Evolutionary conservation across 2,888 invertebrate genomes (phyloP).

Genomic region (Drosophila koepferae): DNA sequence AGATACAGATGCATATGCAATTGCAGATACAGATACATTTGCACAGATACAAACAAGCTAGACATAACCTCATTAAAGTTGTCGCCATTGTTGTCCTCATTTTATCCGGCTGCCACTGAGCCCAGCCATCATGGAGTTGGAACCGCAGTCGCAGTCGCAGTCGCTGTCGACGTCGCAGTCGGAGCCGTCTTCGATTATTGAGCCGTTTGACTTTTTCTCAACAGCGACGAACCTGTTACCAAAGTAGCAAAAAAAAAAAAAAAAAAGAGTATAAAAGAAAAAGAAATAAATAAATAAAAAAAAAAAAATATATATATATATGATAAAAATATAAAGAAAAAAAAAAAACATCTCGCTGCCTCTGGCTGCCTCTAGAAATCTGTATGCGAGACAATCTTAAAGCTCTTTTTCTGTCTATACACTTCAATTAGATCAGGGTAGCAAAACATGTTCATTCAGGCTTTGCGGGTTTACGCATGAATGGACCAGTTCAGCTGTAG

Average conservation of each 20-base stretch:
- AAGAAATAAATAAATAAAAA: constrained; percentile 42
- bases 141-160: constrained; percentile 3
- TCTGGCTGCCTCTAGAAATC: constrained; percentile 65
- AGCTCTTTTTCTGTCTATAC: constrained; percentile 40
- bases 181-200: constrained; percentile 70
- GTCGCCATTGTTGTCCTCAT: constrained; percentile 77
- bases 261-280: constrained; percentile 36
- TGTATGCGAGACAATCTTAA: constrained; percentile 50
- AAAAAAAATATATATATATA: constrained; percentile 29
- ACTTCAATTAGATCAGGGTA: constrained; percentile 44
- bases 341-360: constrained; percentile 18
- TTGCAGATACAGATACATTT: constrained; percentile 34
- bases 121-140: constrained; percentile 36
- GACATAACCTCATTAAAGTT: constrained; percentile 78
- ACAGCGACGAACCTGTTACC: constrained; percentile 68
- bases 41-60: constrained; percentile 47
- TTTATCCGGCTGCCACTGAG: constrained; percentile 61
- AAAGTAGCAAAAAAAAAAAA: constrained; percentile 65
- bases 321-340: constrained; percentile 19
- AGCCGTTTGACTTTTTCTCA: constrained; percentile 74
- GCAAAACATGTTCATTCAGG: constrained; percentile 21
- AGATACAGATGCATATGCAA: constrained; percentile 17
- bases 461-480: constrained; percentile 24
- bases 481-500: constrained; percentile 9
- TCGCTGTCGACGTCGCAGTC: constrained; percentile 22